Evolutionary conservation across 92 coral and sea anemone species (phyloP), one percentile per base, ranked within the genome.

Genomic region (Phenganax marumi): DNA sequence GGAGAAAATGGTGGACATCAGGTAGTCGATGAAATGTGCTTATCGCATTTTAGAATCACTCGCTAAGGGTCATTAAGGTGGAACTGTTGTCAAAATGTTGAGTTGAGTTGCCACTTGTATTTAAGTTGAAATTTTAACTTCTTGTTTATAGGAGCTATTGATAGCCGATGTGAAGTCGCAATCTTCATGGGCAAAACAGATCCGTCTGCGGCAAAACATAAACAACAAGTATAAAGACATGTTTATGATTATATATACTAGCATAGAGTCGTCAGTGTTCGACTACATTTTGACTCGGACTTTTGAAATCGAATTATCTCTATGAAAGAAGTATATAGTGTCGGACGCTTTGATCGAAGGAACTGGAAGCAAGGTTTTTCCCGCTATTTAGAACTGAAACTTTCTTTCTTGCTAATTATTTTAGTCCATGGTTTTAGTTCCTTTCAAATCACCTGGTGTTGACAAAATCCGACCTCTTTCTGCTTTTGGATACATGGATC

Each of bases 121-220:
- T 14, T 7, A 18, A 68, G 25, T 25, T 76, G 54, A 3, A 0
- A 64, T 12, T 85, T 21, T 56, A 16, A 24, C 23, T 11, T 39
- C 48, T 66, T 21, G 23, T n/a, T 56, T 66, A 9, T 77, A 94
- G 98, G 98, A 52, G 98, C 97, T 18, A 86, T 94, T 82, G 94
- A 94, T 81, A 97, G 97, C 61, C 91, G 91, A 54, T 94, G 98
- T 56, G 87, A 89, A 86, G 70, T 94, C 50, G 92, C 94, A 48
- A 85, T 94, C n/a, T 94, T 94, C 62, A 94, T 94, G 98, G 98
- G 98, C 49, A 94, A 94, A 83, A 94, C 98, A 0, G 91, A 94
- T 61, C 97, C 97, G 14, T 88, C 61, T 24, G 95, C 91, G 53
- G 79, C 87, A 3, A 88, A 79, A 84, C 98, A 94, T 87, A 89